Conservation (phyloP, 2,888 invertebrate genomes). For the Tenthredo amoena region DNA sequence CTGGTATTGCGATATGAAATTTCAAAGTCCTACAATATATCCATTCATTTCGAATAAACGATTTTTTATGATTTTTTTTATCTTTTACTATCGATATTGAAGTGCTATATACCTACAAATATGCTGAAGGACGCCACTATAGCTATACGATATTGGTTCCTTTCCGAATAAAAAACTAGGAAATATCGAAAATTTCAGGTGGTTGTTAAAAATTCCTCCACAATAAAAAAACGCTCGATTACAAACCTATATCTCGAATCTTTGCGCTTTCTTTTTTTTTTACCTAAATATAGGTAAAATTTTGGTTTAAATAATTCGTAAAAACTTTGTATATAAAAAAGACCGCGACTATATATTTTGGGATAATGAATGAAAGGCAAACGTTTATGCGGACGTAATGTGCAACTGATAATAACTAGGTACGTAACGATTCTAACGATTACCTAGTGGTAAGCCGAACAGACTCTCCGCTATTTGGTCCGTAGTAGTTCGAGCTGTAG, state of each 20-base stretch:
- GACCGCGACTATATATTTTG: no score
- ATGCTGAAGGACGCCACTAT: not conserved
- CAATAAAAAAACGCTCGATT: not conserved
- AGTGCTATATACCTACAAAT: not conserved
- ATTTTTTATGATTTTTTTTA: not conserved
- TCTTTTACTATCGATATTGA: conserved; percentile 11
- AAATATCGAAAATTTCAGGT: conserved; percentile 19
- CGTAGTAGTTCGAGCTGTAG: not conserved
- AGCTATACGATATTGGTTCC: conserved; percentile 11
- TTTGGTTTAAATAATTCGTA: no score
- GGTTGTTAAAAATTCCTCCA: not conserved
- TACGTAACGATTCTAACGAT: not conserved
- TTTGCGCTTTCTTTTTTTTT: not conserved
- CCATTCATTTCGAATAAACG: conserved; percentile 10
- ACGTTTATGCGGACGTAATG: not conserved
- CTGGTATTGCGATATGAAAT: conserved; percentile 15
- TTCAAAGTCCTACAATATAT: conserved; percentile 16
- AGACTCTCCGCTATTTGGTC: not conserved
- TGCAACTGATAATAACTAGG: not conserved
- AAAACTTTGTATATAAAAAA: no score
- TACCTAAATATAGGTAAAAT: no score
- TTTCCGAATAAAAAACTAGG: not conserved
- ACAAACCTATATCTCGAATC: not conserved
- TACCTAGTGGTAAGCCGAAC: not conserved
- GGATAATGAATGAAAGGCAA: no score